Percentiles rank a stretch among this genome's conserved stretches.
phyloP scores from a whole-genome alignment of 2,888 invertebrate species.

The Liopterus haemorrhoidalis region DNA sequence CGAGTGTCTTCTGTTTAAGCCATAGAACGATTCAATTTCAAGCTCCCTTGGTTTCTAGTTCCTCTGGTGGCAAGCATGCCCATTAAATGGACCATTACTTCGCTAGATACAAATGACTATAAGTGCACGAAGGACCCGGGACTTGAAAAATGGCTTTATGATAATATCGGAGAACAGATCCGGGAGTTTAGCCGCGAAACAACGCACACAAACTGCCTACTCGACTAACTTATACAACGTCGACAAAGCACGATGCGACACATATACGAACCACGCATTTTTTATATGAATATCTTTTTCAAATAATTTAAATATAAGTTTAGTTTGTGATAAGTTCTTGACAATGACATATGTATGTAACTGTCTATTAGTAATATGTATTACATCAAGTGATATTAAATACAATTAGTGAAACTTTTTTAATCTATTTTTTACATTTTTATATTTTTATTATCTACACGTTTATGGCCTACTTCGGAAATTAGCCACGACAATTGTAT shows the following conservation, averaged over 20 bases:
- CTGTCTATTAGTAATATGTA: too few relatives aligned
- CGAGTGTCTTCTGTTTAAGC: conserved; percentile 37
- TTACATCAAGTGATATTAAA: too few relatives aligned
- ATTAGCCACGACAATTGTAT: too few relatives aligned
- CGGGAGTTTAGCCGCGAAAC: conserved; percentile 29
- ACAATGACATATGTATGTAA: too few relatives aligned
- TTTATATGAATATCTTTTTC: background rate
- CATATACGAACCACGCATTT: background rate
- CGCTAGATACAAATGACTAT: conserved; percentile 47
- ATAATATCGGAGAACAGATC: conserved; percentile 37
- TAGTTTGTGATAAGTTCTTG: too few relatives aligned
- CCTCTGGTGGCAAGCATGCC: conserved; percentile 44
- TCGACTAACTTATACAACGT: background rate
- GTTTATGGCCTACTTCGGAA: too few relatives aligned
- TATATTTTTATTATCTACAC: too few relatives aligned
- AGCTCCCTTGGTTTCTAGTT: conserved; percentile 46
- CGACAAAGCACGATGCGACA: background rate
- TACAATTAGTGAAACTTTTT: too few relatives aligned
- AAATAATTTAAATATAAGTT: too few relatives aligned
- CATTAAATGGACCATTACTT: conserved; percentile 49
- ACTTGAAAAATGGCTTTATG: conserved; percentile 42
- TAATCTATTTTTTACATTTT: too few relatives aligned
- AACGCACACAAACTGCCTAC: conserved; percentile 12
- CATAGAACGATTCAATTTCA: conserved; percentile 46
- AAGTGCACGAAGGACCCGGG: conserved; percentile 37